Percentiles rank a stretch among this genome's conserved stretches.
These are phyloP conservation scores for Nycticebus coucang DNA, from an alignment of 2,113 vertebrate species.

Conservation along the genomic window DNA sequence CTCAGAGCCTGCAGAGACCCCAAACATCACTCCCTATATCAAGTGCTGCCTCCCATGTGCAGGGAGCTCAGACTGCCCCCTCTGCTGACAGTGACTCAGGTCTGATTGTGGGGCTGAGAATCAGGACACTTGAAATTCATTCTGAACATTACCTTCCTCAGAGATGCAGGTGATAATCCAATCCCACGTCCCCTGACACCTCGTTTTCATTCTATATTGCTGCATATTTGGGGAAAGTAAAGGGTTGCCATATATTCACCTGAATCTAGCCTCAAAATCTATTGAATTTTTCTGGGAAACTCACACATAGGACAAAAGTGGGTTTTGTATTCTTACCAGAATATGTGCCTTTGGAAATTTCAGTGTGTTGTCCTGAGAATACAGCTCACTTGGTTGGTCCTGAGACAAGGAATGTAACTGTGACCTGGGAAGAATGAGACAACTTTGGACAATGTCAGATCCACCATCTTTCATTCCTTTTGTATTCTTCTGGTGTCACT, in stretches of 20 bases:
- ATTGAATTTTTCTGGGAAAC: neutral
- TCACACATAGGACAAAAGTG: neutral
- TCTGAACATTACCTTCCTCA: accelerated
- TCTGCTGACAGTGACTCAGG: accelerated
- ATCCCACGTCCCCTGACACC: accelerated
- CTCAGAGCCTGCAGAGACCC: neutral
- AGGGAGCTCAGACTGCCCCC: no score
- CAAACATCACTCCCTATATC: neutral
- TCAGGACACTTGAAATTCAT: neutral
- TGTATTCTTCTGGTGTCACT: no score
- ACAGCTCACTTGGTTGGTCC: no score
- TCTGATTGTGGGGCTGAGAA: neutral
- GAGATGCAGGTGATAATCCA: neutral
- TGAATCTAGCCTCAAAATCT: no score
- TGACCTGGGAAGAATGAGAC: no score
- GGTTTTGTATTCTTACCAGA: no score
- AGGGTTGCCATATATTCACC: no score
- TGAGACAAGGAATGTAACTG: no score
- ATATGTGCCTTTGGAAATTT: no score
- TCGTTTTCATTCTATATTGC: neutral
- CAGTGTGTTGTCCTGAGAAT: no score
- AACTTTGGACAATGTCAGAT: no score
- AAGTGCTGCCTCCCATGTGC: neutral
- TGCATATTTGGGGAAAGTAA: neutral
- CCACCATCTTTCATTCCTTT: no score